Conservation (phyloP, 2,797 vertebrate species). For the Halcyon leucocephala region DNA sequence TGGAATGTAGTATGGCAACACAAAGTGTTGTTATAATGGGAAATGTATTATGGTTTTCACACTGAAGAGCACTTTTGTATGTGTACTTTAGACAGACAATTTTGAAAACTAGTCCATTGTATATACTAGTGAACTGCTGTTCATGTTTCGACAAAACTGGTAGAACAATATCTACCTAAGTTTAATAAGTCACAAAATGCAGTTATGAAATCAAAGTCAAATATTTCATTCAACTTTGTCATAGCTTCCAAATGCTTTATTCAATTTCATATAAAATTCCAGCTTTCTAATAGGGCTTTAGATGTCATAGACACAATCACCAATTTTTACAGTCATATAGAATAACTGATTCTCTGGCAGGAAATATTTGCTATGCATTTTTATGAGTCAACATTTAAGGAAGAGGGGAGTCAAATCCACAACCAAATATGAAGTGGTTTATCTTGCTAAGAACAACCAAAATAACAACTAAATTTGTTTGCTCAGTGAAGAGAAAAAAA, state of each 20-base stretch:
- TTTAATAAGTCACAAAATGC: conserved; percentile 37
- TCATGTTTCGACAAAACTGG: conserved; percentile 25
- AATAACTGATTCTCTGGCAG: not conserved
- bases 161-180: not conserved
- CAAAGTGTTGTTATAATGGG: not conserved
- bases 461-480: not conserved
- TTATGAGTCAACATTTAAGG: not conserved
- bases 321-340: not conserved
- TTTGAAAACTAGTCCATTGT: conserved; percentile 7
- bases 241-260: not conserved
- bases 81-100: not conserved
- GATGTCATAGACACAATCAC: not conserved
- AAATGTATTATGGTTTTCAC: not conserved
- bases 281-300: not conserved
- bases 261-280: not conserved
- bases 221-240: not conserved
- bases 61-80: not conserved
- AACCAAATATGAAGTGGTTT: not conserved
- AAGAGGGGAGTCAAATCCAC: not conserved
- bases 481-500: not conserved
- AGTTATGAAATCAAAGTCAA: conserved; percentile 5
- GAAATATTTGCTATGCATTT: not conserved
- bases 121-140: not conserved
- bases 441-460: not conserved
- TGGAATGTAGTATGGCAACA: not conserved